phyloP scores from a whole-genome alignment of 2,113 vertebrate species.

The Dromaius novaehollandiae region DNA sequence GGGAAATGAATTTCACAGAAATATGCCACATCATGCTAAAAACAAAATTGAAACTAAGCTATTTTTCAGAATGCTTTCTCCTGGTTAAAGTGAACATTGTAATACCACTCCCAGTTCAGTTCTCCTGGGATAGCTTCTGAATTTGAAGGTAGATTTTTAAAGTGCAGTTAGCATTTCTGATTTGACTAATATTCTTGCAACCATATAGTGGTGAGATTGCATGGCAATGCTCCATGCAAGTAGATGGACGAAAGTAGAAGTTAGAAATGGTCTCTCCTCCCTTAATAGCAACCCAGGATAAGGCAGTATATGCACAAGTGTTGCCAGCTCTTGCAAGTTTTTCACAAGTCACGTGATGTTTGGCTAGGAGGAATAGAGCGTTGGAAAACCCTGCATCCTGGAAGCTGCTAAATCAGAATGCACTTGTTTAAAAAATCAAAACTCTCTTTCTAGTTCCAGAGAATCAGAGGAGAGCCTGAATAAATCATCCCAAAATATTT shows the following conservation, averaged over 20 bases:
- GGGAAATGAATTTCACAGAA: not conserved
- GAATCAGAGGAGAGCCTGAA: not conserved
- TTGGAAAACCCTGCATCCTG: not conserved
- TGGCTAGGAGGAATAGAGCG: rapidly evolving
- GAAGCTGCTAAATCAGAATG: rapidly evolving
- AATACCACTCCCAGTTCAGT: not conserved
- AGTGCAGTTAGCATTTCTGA: not conserved
- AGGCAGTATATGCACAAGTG: no score
- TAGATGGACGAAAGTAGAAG: not conserved
- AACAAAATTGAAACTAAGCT: not conserved
- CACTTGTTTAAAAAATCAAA: not conserved
- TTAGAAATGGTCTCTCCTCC: not conserved
- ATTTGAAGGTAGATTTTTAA: not conserved
- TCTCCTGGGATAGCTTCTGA: not conserved
- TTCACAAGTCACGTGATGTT: not conserved
- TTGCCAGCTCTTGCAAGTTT: not conserved
- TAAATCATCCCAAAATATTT: not conserved
- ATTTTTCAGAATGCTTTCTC: not conserved
- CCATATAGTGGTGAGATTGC: rapidly evolving
- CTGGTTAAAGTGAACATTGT: not conserved
- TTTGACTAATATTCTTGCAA: not conserved
- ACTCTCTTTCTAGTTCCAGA: not conserved
- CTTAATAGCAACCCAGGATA: not conserved
- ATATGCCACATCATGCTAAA: not conserved
- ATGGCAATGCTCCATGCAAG: not conserved